phyloP scores from a whole-genome alignment of 2,888 invertebrate species.

The Lasiommata megera region DNA sequence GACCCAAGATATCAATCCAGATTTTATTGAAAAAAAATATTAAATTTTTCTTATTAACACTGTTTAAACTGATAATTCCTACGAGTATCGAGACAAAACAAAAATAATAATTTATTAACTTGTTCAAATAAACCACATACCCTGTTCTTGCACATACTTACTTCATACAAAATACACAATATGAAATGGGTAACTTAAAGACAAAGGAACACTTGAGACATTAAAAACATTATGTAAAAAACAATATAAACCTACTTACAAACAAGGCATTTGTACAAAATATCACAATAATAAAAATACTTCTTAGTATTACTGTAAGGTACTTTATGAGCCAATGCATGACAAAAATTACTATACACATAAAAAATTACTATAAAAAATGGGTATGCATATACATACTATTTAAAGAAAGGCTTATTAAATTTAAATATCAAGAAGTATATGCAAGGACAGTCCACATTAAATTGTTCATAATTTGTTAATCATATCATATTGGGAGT shows the following conservation, averaged over 20 bases:
- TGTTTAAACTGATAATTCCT: constrained; percentile 58
- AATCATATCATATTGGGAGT: constrained; percentile 52
- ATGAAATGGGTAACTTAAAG: constrained; percentile 46
- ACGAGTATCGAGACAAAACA: constrained; percentile 53
- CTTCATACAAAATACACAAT: constrained; percentile 35
- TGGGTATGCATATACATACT: constrained; percentile 17
- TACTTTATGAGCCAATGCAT: constrained; percentile 25
- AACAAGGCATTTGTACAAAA: constrained; percentile 73
- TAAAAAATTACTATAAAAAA: constrained; percentile 22
- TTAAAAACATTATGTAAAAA: constrained; percentile 27
- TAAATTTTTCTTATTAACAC: constrained; percentile 64
- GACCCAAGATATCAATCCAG: constrained; percentile 34
- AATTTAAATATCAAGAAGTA: constrained; percentile 48
- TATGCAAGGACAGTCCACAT: constrained; percentile 65
- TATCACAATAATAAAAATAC: constrained; percentile 69
- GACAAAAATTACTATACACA: constrained; percentile 37
- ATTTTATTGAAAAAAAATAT: constrained; percentile 76
- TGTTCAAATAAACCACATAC: constrained; percentile 61
- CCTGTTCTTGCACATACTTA: constrained; percentile 73
- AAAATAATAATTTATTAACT: constrained; percentile 50
- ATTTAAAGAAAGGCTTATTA: constrained; percentile 22
- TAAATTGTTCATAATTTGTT: constrained; percentile 45
- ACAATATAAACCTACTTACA: constrained; percentile 56
- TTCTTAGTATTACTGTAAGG: constrained; percentile 43
- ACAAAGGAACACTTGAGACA: constrained; percentile 28